Conservation (phyloP, 2,888 invertebrate genomes). For the Branchinecta sandiegonensis region DNA sequence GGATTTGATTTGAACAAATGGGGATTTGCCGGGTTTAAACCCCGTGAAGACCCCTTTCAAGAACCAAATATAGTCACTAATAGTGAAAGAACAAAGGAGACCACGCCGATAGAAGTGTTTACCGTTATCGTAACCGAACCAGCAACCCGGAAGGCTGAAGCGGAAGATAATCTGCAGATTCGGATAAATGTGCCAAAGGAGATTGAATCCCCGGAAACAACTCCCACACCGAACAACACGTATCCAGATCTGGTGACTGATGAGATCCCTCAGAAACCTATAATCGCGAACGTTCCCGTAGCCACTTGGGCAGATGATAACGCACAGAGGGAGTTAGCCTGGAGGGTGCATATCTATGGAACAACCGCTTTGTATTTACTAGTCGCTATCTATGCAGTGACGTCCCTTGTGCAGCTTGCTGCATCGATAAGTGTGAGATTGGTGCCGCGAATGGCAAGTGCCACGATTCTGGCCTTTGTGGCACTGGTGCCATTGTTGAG, state of each 20-base stretch:
- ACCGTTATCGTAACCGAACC: background rate
- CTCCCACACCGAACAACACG: background rate
- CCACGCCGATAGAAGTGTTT: background rate
- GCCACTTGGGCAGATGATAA: slow-evolving; percentile 17
- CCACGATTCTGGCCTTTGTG: slow-evolving; percentile 65
- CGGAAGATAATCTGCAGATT: background rate
- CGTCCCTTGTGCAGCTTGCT: slow-evolving; percentile 70
- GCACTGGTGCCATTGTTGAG: slow-evolving; percentile 65
- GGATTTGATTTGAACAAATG: slow-evolving; percentile 9
- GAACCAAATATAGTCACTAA: background rate
- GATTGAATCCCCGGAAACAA: background rate
- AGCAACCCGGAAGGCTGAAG: background rate
- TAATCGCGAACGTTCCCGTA: slow-evolving; percentile 5
- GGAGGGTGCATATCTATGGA: slow-evolving; percentile 80
- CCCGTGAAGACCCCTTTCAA: slow-evolving; percentile 12
- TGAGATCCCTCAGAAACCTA: slow-evolving; percentile 10
- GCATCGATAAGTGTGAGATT: slow-evolving; percentile 56
- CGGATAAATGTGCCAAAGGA: slow-evolving; percentile 6
- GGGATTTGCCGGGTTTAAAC: slow-evolving; percentile 9
- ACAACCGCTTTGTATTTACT: slow-evolving; percentile 70
- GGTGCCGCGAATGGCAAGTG: slow-evolving; percentile 71
- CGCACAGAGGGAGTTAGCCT: slow-evolving; percentile 52
- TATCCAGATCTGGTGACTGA: background rate
- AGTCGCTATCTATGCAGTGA: slow-evolving; percentile 66
- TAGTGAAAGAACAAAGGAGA: background rate